Evolutionary conservation across 1,140 invertebrate genomes (phyloP).

Genomic region (Capitella teleta): DNA sequence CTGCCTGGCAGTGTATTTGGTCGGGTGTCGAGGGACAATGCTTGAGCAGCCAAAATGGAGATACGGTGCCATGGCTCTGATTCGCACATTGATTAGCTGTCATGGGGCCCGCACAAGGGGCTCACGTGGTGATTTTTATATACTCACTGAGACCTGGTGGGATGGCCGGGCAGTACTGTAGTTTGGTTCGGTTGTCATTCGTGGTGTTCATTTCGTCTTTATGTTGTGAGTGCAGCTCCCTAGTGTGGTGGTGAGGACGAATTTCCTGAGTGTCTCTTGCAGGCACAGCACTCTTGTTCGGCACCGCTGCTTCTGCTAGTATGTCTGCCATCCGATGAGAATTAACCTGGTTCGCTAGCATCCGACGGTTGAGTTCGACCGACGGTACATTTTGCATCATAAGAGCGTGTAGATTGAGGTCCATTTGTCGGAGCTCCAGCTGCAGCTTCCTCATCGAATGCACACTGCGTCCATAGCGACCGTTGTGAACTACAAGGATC

Average conservation of each 20-base stretch:
- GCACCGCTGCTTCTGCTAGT: background rate
- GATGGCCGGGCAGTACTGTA: conserved; percentile 7
- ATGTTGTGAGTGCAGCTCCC: background rate
- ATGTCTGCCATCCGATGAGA: conserved; percentile 3
- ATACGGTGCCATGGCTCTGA: background rate
- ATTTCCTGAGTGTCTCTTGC: background rate
- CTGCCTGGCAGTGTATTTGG: too few species aligned
- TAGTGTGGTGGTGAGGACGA: background rate
- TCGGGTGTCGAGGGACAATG: too few species aligned
- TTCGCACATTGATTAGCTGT: background rate
- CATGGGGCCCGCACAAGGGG: too few species aligned
- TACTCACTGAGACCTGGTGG: conserved; percentile 5
- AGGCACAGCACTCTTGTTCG: background rate
- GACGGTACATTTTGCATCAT: conserved; percentile 12
- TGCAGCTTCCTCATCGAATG: conserved; percentile 12
- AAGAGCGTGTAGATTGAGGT: conserved; percentile 11
- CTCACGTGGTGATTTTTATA: background rate
- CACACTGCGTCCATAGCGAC: conserved; percentile 12
- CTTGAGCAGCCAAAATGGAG: too few species aligned
- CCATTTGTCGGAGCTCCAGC: conserved; percentile 13
- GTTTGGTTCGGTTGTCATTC: too few species aligned
- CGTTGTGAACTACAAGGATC: conserved; percentile 17
- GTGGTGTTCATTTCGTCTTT: too few species aligned
- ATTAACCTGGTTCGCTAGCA: conserved; percentile 7
- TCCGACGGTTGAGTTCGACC: conserved; percentile 8